These are phyloP conservation scores for Atrichornis clamosus DNA, from an alignment of 2,113 vertebrate genomes.

Conservation along the genomic window DNA sequence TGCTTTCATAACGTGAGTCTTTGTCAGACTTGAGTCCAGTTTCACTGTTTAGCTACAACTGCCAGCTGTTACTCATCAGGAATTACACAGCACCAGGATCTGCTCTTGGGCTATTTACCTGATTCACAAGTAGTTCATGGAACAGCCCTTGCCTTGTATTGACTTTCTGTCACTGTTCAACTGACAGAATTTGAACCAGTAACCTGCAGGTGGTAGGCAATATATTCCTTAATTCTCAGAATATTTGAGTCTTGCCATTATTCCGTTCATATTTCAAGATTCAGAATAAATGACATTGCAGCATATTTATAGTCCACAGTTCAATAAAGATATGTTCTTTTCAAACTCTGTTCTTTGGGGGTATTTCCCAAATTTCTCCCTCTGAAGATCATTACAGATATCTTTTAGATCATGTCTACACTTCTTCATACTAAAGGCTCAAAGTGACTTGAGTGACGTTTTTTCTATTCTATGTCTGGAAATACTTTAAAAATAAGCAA, in stretches of 20 bases:
- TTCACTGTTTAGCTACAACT: not conserved
- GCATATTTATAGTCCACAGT: not conserved
- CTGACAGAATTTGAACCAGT: slow-evolving; percentile 11
- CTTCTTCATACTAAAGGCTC: not conserved
- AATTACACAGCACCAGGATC: not conserved
- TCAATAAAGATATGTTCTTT: not conserved
- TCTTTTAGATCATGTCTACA: not conserved
- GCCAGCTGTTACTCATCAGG: slow-evolving; percentile 25
- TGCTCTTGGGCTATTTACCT: not conserved
- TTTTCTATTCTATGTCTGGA: not conserved
- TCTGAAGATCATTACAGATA: not conserved
- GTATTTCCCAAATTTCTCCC: not conserved
- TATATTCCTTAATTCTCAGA: not conserved
- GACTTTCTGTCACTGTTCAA: slow-evolving; percentile 13
- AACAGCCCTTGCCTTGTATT: not conserved
- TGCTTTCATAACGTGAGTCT: not conserved
- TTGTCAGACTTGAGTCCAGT: not conserved
- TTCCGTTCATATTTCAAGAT: not conserved
- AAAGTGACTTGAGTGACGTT: not conserved
- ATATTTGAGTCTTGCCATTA: not conserved
- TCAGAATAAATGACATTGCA: not conserved
- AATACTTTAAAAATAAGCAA: not conserved
- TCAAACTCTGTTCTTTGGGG: not conserved
- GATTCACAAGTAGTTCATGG: not conserved
- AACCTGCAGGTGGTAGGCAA: slow-evolving; percentile 24